Evolutionary conservation across 2,888 invertebrate genomes (phyloP).

Genomic region (Cataglyphis cursor): DNA sequence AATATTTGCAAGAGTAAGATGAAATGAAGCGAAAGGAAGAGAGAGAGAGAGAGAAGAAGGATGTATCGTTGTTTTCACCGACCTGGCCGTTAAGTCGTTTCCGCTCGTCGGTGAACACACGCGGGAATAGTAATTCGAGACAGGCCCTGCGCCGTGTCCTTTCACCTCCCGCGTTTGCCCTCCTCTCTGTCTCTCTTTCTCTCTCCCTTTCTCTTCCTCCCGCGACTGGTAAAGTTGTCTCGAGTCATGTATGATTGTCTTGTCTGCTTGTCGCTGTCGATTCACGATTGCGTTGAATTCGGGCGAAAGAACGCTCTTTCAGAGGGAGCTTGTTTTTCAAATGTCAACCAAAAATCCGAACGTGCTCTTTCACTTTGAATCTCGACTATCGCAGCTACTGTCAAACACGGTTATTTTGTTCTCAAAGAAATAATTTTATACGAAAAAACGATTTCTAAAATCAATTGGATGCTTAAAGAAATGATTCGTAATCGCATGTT

Average conservation of each 20-base stretch:
- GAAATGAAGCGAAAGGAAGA: conserved; percentile 28
- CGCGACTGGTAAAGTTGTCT: conserved; percentile 52
- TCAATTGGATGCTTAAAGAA: not conserved
- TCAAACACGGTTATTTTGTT: not conserved
- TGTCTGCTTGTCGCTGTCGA: conserved; percentile 54
- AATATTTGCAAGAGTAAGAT: conserved; percentile 50
- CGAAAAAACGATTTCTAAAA: not conserved
- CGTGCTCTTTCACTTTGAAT: conserved; percentile 22
- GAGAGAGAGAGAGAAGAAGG: conserved; percentile 53
- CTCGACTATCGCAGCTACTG: not conserved
- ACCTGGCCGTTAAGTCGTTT: conserved; percentile 70
- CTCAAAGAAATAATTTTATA: not conserved
- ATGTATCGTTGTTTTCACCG: conserved; percentile 65
- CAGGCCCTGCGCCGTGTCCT: conserved; percentile 55
- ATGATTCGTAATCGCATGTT: not conserved
- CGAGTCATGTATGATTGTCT: conserved; percentile 56
- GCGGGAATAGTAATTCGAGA: conserved; percentile 75
- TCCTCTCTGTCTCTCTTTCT: conserved; percentile 5
- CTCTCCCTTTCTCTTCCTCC: conserved; percentile 4
- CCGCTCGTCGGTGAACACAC: conserved; percentile 73
- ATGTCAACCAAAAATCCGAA: conserved; percentile 34
- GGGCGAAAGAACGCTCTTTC: conserved; percentile 16
- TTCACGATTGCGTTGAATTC: conserved; percentile 39
- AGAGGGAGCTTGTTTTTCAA: conserved; percentile 32
- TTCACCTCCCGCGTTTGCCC: conserved; percentile 45